Evolutionary conservation across 2,113 vertebrate genomes (phyloP).

Genomic region (Sus scrofa): DNA sequence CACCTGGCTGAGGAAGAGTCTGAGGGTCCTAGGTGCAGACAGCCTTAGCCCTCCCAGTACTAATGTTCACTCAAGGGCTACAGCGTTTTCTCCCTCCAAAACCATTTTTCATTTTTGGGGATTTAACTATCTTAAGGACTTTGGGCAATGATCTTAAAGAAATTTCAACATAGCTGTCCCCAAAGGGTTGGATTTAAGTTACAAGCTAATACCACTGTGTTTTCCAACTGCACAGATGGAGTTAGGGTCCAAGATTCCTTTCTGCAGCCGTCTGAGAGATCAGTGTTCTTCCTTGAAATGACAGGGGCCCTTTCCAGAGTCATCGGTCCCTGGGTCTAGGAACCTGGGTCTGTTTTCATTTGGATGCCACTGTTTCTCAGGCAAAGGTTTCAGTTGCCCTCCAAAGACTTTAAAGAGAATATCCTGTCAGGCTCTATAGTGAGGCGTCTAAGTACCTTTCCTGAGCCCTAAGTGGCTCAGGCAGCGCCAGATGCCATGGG

Average conservation of each 20-base stretch:
- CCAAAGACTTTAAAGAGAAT: slow-evolving; percentile 13
- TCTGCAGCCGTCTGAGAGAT: not conserved
- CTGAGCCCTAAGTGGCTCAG: not conserved
- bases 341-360: slow-evolving; percentile 52
- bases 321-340: not conserved
- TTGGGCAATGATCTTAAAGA: not conserved
- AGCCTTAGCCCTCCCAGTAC: not conserved
- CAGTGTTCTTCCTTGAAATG: not conserved
- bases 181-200: not conserved
- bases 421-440: not conserved
- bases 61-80: not conserved
- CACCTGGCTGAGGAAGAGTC: not conserved
- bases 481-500: not conserved
- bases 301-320: slow-evolving; percentile 8
- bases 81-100: not conserved
- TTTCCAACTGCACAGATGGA: not conserved
- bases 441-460: not conserved
- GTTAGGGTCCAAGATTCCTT: not conserved
- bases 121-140: not conserved
- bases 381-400: slow-evolving; percentile 24
- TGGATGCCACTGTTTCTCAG: slow-evolving; percentile 24
- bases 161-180: not conserved
- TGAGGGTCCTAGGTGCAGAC: not conserved
- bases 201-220: not conserved
- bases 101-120: not conserved